These are phyloP conservation scores for Trogon melanurus DNA, from an alignment of 2,113 vertebrate genomes.

Conservation along the genomic window DNA sequence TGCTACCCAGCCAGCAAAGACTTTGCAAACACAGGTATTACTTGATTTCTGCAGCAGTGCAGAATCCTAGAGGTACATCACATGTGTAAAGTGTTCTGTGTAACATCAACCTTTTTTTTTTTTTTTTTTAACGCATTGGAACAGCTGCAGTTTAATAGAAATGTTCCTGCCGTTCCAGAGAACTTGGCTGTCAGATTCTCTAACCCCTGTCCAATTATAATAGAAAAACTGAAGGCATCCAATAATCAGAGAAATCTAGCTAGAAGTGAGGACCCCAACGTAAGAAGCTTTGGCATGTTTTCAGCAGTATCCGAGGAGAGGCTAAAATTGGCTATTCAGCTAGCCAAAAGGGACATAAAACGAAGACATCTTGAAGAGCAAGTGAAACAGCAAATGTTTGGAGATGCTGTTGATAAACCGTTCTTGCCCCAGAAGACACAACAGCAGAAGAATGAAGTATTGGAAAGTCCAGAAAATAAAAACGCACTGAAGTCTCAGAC, in stretches of 20 bases:
- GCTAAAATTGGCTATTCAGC: conserved; percentile 82
- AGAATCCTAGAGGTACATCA: background rate
- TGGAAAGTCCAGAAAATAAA: background rate
- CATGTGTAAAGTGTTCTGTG: background rate
- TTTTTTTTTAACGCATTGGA: background rate
- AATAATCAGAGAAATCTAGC: background rate
- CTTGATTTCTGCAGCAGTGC: background rate
- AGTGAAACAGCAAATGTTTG: conserved; percentile 30
- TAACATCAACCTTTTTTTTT: background rate
- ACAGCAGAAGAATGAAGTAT: conserved; percentile 22
- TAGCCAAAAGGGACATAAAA: conserved; percentile 88
- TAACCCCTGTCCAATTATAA: conserved; percentile 83
- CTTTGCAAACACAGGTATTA: conserved; percentile 66
- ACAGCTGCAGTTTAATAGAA: conserved; percentile 89
- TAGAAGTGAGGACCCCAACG: conserved; percentile 42
- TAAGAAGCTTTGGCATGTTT: conserved; percentile 78
- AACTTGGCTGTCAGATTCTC: conserved; percentile 81
- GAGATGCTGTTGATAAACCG: background rate
- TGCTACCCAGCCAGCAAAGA: background rate
- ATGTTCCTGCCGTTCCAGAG: conserved; percentile 68
- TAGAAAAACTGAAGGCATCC: conserved; percentile 83
- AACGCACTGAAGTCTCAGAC: background rate
- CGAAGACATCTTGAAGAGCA: conserved; percentile 74
- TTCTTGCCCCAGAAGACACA: conserved; percentile 34
- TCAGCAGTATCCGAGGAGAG: conserved; percentile 89